These are phyloP conservation scores for Ophion costatus DNA, from an alignment of 2,888 invertebrate species.

Conservation along the genomic window DNA sequence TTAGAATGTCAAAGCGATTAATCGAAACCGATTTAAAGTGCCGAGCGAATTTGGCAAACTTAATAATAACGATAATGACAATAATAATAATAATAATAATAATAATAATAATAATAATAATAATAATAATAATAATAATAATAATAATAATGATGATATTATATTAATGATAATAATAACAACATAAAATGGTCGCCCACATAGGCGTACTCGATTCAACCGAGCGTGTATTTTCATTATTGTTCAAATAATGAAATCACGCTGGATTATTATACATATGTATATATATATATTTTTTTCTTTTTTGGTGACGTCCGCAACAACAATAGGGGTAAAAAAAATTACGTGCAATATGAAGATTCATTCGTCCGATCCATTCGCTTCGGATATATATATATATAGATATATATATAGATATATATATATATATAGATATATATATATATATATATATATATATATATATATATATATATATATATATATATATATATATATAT, in stretches of 20 bases:
- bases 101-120: slow-evolving; percentile 14
- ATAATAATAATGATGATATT: slow-evolving; percentile 17
- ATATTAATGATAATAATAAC: slow-evolving; percentile 13
- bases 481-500: not conserved
- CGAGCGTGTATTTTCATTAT: slow-evolving; percentile 72
- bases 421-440: not conserved
- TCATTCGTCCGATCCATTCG: slow-evolving; percentile 37
- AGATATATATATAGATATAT: too few relatives aligned
- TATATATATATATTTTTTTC: slow-evolving; percentile 57
- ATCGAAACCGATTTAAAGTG: slow-evolving; percentile 30
- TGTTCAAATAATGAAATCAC: slow-evolving; percentile 72
- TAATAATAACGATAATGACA: slow-evolving; percentile 21
- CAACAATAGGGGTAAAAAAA: slow-evolving; percentile 24
- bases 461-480: too few relatives aligned
- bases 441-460: not conserved
- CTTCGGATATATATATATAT: not conserved
- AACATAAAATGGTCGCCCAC: slow-evolving; percentile 73
- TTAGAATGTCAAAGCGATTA: slow-evolving; percentile 33
- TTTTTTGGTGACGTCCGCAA: slow-evolving; percentile 65
- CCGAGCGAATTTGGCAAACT: slow-evolving; percentile 3
- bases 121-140: slow-evolving; percentile 22
- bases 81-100: slow-evolving; percentile 18
- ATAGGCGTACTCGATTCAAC: slow-evolving; percentile 77
- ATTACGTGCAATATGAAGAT: slow-evolving; percentile 33
- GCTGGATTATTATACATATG: slow-evolving; percentile 70